Evolutionary conservation across 2,113 vertebrate genomes (phyloP).

Genomic region (Conger conger): DNA sequence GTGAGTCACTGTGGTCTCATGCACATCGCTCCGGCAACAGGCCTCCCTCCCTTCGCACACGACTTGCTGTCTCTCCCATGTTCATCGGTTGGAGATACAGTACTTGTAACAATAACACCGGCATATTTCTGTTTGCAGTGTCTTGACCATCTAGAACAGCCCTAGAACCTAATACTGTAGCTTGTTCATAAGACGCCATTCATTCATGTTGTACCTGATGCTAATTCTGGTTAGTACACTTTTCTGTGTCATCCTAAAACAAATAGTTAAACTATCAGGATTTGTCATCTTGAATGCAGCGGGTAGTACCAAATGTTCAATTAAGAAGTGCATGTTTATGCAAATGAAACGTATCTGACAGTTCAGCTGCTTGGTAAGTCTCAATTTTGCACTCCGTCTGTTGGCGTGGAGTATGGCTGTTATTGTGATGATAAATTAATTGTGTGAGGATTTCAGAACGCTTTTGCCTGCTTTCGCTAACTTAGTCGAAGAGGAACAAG

Average conservation of each 20-base stretch:
- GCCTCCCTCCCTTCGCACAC: background rate
- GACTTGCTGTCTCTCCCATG: background rate
- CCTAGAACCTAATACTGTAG: too few species aligned
- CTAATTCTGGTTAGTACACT: background rate
- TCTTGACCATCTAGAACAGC: background rate
- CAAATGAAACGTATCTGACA: background rate
- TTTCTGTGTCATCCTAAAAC: background rate
- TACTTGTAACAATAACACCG: background rate
- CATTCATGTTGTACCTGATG: background rate
- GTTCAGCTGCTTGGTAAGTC: background rate
- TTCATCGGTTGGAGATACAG: background rate
- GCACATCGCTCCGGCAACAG: constrained; percentile 39
- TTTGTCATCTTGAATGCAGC: background rate
- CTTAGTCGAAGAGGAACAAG: background rate
- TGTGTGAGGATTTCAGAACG: background rate
- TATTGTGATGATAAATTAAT: constrained; percentile 5
- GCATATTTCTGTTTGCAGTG: background rate
- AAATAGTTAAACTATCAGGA: background rate
- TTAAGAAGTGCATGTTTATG: background rate
- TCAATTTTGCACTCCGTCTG: background rate
- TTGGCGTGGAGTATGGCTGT: background rate
- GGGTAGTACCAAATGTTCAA: background rate
- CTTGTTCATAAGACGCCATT: too few species aligned
- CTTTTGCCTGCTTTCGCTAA: background rate
- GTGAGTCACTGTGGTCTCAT: constrained; percentile 64